These are phyloP conservation scores for Chrysolina oricalcia DNA, from an alignment of 2,888 invertebrate genomes.

Conservation along the genomic window DNA sequence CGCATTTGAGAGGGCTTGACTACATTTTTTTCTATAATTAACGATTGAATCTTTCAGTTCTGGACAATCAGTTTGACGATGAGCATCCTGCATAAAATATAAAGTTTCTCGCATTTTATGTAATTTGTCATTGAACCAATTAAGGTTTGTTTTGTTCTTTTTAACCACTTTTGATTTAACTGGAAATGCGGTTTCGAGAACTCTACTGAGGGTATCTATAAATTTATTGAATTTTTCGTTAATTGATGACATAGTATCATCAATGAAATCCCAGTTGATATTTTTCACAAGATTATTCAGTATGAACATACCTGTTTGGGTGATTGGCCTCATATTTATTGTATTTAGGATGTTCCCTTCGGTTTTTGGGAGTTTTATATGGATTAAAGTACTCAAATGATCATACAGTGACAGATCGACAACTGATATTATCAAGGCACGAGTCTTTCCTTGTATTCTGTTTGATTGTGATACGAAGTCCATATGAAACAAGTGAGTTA, in stretches of 20 bases:
- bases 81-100: background rate
- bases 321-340: background rate
- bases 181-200: background rate
- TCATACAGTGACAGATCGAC: no score
- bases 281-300: background rate
- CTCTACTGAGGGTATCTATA: background rate
- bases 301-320: background rate
- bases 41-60: background rate
- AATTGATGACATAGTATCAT: background rate
- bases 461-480: background rate
- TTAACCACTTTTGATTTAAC: background rate
- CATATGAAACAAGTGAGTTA: background rate
- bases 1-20: conserved; percentile 25
- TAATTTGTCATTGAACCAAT: background rate
- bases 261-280: background rate
- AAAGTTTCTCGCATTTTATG: background rate
- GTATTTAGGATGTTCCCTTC: background rate
- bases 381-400: no score
- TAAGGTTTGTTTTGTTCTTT: background rate
- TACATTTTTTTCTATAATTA: conserved; percentile 13
- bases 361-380: no score
- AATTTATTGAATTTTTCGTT: no score
- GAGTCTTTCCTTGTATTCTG: background rate
- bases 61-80: background rate
- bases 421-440: background rate